Conservation (phyloP, 30 jellyfish, hydroid and myxozoan genomes). For the Sanderia malayensis region DNA sequence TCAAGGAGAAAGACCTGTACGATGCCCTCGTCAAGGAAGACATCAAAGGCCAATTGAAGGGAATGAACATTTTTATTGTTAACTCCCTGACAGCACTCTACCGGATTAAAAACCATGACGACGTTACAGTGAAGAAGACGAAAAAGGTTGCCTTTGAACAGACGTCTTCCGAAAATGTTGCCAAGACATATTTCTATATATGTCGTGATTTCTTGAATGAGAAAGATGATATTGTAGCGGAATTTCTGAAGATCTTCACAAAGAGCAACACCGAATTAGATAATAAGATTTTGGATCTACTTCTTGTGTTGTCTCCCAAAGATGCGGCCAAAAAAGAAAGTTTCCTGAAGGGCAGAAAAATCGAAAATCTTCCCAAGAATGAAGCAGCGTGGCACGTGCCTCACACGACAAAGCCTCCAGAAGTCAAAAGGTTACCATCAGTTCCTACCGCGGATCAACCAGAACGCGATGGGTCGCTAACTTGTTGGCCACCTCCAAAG, state of each 20-base stretch:
- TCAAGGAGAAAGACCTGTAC: slow-evolving; percentile 12
- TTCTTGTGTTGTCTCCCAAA: neutral
- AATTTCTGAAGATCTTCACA: slow-evolving; percentile 25
- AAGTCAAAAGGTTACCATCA: neutral
- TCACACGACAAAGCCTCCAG: neutral
- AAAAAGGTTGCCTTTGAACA: slow-evolving; percentile 25
- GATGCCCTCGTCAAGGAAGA: slow-evolving; percentile 14
- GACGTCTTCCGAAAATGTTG: neutral
- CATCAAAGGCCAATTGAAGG: slow-evolving; percentile 23
- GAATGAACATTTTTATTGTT: slow-evolving; percentile 32
- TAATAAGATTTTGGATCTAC: slow-evolving; percentile 3
- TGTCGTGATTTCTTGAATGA: slow-evolving; percentile 15
- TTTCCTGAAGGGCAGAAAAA: slow-evolving; percentile 7
- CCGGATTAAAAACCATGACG: slow-evolving; percentile 29
- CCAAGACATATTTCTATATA: slow-evolving; percentile 29
- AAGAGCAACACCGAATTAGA: neutral
- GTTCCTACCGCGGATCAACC: neutral
- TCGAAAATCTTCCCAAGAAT: slow-evolving; percentile 20
- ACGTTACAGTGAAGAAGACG: slow-evolving; percentile 23
- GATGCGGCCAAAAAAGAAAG: neutral
- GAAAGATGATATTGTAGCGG: slow-evolving; percentile 30
- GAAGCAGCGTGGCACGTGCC: neutral
- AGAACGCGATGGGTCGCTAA: slow-evolving; percentile 5
- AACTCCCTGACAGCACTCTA: slow-evolving; percentile 42
- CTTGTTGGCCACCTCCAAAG: slow-evolving; percentile 83